These are phyloP conservation scores for Puffinus mauretanicus DNA, from an alignment of 2,113 vertebrate species.

Conservation along the genomic window DNA sequence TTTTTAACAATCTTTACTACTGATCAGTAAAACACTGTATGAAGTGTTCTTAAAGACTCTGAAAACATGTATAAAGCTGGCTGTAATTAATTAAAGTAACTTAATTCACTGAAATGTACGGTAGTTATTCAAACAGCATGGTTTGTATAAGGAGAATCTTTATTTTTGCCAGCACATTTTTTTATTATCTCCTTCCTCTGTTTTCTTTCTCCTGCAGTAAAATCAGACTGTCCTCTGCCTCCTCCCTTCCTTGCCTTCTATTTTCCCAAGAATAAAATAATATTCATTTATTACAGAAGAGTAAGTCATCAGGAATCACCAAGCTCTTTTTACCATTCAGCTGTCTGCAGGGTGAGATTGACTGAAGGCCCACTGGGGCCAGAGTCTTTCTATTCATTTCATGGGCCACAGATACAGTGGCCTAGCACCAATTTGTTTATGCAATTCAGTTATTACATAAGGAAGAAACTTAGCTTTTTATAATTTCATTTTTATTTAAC, in stretches of 20 bases:
- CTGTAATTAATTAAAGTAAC: conserved; percentile 9
- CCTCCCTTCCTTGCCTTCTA: not conserved
- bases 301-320: not conserved
- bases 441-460: not conserved
- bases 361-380: not conserved
- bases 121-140: not conserved
- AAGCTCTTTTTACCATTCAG: not conserved
- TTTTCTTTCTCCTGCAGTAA: not conserved
- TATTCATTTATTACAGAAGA: not conserved
- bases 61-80: not conserved
- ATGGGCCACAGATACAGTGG: not conserved
- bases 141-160: not conserved
- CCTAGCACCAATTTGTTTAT: not conserved
- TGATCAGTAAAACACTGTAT: not conserved
- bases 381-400: not conserved
- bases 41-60: not conserved
- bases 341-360: not conserved
- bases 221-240: not conserved
- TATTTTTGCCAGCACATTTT: not conserved
- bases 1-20: not conserved
- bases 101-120: not conserved
- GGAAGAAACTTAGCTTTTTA: not conserved
- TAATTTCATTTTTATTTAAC: not conserved
- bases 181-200: not conserved
- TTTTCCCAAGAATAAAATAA: not conserved